These are phyloP conservation scores for Scaptomyza tumidula DNA, from an alignment of 2,888 invertebrate species.

Conservation along the genomic window DNA sequence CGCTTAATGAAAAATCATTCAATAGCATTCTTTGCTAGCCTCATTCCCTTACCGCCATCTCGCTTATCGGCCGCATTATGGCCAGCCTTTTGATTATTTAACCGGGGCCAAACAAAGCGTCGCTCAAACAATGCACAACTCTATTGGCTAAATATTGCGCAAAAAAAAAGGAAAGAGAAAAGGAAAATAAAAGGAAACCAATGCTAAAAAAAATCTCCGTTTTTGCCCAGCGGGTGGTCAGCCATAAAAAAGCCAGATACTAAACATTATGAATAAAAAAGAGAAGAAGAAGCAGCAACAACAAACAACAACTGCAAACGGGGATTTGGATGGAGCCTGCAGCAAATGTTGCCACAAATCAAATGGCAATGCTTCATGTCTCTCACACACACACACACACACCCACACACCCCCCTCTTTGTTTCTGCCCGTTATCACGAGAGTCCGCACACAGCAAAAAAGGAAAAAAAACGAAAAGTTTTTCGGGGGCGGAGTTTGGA, in stretches of 20 bases:
- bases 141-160: constrained; percentile 74
- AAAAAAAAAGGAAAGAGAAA: not conserved
- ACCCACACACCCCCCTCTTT: not conserved
- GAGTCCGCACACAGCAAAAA: constrained; percentile 35
- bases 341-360: constrained; percentile 74
- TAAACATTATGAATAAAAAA: constrained; percentile 18
- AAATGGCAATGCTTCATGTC: constrained; percentile 49
- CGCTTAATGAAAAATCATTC: constrained; percentile 75
- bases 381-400: not conserved
- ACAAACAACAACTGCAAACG: not conserved
- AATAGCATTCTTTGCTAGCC: constrained; percentile 36
- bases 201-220: not conserved
- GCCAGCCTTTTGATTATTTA: constrained; percentile 56
- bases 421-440: constrained; percentile 53
- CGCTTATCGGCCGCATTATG: not conserved
- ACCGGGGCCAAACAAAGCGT: constrained; percentile 61
- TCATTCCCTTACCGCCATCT: not conserved
- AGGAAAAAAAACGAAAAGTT: constrained; percentile 10
- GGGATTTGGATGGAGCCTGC: constrained; percentile 48
- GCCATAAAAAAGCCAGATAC: constrained; percentile 51
- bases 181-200: not conserved
- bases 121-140: constrained; percentile 66
- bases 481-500: constrained; percentile 28
- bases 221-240: constrained; percentile 44
- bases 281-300: not conserved